Evolutionary conservation across 2,797 vertebrate genomes (phyloP).

Genomic region (Avahi laniger): DNA sequence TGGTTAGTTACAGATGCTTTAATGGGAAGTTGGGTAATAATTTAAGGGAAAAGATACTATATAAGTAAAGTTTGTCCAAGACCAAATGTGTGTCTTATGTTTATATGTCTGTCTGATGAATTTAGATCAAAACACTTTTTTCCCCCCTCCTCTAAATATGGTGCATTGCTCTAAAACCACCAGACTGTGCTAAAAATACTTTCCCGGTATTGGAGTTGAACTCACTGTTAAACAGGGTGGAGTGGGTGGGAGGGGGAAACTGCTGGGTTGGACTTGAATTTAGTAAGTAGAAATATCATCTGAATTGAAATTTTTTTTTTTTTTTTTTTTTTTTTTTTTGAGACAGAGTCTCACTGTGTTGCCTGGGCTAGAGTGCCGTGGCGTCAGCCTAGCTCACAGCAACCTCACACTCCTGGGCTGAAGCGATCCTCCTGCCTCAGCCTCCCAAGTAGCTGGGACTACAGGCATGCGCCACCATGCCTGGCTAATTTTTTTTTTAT

Average conservation of each 20-base stretch:
- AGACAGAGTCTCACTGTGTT: no score
- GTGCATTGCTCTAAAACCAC: not conserved
- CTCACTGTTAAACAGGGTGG: not conserved
- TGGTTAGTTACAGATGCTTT: no score
- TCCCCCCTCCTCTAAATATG: not conserved
- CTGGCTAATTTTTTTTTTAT: no score
- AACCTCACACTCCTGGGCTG: no score
- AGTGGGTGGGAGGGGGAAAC: not conserved
- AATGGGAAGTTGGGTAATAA: not conserved
- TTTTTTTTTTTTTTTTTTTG: no score
- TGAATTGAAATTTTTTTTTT: slow-evolving; percentile 8
- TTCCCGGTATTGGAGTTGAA: not conserved
- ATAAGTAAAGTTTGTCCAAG: not conserved
- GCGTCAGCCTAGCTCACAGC: no score
- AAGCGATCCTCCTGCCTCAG: no score
- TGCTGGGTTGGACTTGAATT: not conserved
- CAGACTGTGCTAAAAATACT: not conserved
- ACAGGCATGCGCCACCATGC: no score
- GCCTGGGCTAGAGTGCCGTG: no score
- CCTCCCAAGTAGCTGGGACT: no score
- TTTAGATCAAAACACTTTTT: not conserved
- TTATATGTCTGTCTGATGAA: not conserved
- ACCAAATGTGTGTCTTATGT: not conserved
- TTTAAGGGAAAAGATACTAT: not conserved
- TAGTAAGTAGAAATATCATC: not conserved